Base-by-base conservation (phyloP, 2,113 vertebrate genomes). In the Pithys albifrons region DNA sequence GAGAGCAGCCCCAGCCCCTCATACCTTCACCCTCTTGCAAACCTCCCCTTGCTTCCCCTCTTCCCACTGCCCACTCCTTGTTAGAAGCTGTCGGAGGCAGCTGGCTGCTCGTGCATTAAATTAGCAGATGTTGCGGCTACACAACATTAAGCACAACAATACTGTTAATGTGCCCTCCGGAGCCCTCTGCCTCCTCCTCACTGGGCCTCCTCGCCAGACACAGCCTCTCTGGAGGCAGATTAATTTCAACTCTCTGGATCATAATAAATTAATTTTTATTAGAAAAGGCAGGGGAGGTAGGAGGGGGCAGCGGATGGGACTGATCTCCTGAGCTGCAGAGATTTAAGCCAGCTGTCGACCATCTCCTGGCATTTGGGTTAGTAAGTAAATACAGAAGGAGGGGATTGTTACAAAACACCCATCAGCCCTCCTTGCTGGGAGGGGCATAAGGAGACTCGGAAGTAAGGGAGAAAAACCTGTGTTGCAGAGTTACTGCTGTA, bases 231-330 rank as follows among this genome's bases (percentile, higher is more conserved):
- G 37, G 97, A 97, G 94, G 94, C 96, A 97, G 97, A 97, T 97
- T 98, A 98, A 98, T 97, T 97, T 97, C 94, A 98, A 97, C 98
- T 98, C 98, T 98, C 97, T 95, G 85, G 97, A 98, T 98, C 97
- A 97, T 97, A 97, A 97, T 98, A 98, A 98, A 98, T 98, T 98
- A 98, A 98, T 98, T 98, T 98, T 98, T 98, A 98, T 98, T 98
- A 98, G 95, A 89, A 98, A 97, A 97, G 35, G 62, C 6, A 0
- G 31, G 2, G 1, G 27, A 16, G 27, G 22, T 16, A 17, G 57
- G 9, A 3, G 10, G 19, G 4, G 2, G 23, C 7, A 12, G 25
- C 10, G 24, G 35, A 93, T 73, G 74, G 93, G 95, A 95, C 96
- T 97, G 97, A 97, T 98, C 97, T 98, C 95, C 96, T 96, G 95